Conservation (phyloP, 2,113 vertebrate species). For the Oncorhynchus clarkii region DNA sequence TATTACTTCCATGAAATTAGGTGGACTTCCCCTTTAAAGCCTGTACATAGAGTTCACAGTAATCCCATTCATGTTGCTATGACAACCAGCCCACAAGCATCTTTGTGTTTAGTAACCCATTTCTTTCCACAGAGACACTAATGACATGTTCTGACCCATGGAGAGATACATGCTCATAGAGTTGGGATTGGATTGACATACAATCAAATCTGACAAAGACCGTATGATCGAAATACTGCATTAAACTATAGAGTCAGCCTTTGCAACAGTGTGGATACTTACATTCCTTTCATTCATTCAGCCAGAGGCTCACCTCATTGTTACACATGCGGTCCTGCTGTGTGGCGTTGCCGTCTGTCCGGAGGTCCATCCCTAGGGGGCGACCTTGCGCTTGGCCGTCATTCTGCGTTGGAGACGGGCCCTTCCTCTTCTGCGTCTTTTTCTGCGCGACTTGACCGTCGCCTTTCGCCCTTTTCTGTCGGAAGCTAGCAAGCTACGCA, state of each 20-base stretch:
- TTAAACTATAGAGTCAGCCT: too few species aligned
- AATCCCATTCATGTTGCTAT: constrained; percentile 61
- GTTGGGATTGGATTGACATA: too few species aligned
- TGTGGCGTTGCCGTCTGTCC: constrained; percentile 1
- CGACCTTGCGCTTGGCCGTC: constrained; percentile 57
- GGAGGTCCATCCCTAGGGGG: constrained; percentile 46
- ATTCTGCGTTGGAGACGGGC: constrained; percentile 63
- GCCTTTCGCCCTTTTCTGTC: constrained; percentile 74
- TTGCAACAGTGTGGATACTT: not conserved
- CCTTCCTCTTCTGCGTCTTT: constrained; percentile 78
- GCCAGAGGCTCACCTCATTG: constrained; percentile 54
- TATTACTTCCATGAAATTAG: not conserved
- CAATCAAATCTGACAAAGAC: too few species aligned
- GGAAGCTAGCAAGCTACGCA: constrained; percentile 76
- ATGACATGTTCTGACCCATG: too few species aligned
- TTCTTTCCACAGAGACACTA: constrained; percentile 32
- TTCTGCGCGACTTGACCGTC: constrained; percentile 65
- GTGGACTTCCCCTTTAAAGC: constrained; percentile 22
- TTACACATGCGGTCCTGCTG: constrained; percentile 31
- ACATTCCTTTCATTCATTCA: not conserved
- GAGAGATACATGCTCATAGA: too few species aligned
- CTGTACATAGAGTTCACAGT: constrained; percentile 27
- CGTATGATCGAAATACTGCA: too few species aligned
- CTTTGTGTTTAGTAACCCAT: constrained; percentile 68
- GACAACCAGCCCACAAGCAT: constrained; percentile 61